Base-by-base conservation (phyloP, 2,113 vertebrate species). In the Poeciliopsis retropinna region DNA sequence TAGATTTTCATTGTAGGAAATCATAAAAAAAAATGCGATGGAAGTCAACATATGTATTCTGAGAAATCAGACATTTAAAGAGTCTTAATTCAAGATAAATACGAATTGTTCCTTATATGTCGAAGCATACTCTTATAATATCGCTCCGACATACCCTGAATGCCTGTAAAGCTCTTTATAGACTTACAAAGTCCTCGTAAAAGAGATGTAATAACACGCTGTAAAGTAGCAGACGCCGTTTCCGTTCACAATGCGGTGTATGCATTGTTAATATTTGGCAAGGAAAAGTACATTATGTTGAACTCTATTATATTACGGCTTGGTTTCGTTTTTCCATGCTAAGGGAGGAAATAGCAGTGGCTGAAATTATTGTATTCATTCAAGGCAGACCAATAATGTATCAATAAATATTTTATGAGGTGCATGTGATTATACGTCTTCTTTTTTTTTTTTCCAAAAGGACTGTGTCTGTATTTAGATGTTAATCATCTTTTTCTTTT, bases 321-420 rank as follows among this genome's bases (percentile, higher is more conserved):
- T 70, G 74, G 81, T 77, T 91, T 72, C 29, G 77, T 72, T 91
- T 89, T 74, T 76, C 80, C 15, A 81, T 78, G 76, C 86, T 71
- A 64, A 81, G 64, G 51, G n/a, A 60, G 87, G 76, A 92, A 88
- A 79, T 65, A 68, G 70, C 79, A 79, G 89, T 81, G 84, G 90
- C 93, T 86, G 32, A 88, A 92, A 86, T 82, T 78, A 88, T 87
- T 90, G 89, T 88, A 83, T 92, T 90, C 88, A 89, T 92, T 91
- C 80, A 90, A 96, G 96, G 94, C 95, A 95, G 93, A 91, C 96
- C 92, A 95, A 95, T 97, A 95, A 97, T 96, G 95, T 95, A 96
- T 97, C 96, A 97, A 98, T 99, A 98, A 98, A 97, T 96, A 74
- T 96, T 97, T 98, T 98, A 99, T 96, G 97, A 97, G 96, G 96